Percentiles rank a stretch among this genome's conserved stretches.
phyloP scores from a whole-genome alignment of 2,797 vertebrate genomes.

The Oryzias dopingdopingensis region DNA sequence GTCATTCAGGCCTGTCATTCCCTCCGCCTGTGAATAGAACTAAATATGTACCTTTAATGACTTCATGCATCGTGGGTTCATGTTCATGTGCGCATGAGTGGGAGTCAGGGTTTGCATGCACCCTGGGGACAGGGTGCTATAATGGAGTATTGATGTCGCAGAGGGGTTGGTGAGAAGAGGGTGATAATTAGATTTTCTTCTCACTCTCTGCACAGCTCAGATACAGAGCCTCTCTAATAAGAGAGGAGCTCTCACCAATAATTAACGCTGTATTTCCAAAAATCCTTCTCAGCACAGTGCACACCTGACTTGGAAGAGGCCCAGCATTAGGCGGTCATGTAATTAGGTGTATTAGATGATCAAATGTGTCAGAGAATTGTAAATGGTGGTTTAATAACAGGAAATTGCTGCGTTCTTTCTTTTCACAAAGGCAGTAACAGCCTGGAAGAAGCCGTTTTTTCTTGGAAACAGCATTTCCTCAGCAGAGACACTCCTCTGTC shows the following conservation, averaged over 20 bases:
- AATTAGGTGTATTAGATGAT: constrained; percentile 64
- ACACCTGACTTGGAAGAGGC: constrained; percentile 47
- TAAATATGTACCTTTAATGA: constrained; percentile 8
- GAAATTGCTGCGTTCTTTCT: background rate
- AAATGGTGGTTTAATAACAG: constrained; percentile 31
- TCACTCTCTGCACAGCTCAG: constrained; percentile 66
- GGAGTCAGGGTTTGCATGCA: constrained; percentile 41
- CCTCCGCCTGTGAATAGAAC: background rate
- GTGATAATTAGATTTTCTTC: constrained; percentile 81
- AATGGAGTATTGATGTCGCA: constrained; percentile 80
- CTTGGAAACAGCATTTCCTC: constrained; percentile 16
- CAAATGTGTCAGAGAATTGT: constrained; percentile 43
- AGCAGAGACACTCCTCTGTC: constrained; percentile 22
- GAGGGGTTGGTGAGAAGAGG: constrained; percentile 67
- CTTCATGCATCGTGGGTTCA: constrained; percentile 7
- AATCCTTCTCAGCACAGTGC: constrained; percentile 38
- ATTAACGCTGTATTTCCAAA: constrained; percentile 62
- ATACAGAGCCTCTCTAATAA: constrained; percentile 72
- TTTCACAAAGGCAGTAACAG: background rate
- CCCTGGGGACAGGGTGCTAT: constrained; percentile 66
- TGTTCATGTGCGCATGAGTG: constrained; percentile 25
- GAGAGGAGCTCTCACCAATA: constrained; percentile 51
- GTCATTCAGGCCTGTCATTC: background rate
- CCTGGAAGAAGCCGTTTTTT: background rate
- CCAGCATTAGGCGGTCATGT: constrained; percentile 42